Evolutionary conservation across 37 sponge, comb jelly and placozoan species (phyloP).

Genomic region (Geodia barretti): DNA sequence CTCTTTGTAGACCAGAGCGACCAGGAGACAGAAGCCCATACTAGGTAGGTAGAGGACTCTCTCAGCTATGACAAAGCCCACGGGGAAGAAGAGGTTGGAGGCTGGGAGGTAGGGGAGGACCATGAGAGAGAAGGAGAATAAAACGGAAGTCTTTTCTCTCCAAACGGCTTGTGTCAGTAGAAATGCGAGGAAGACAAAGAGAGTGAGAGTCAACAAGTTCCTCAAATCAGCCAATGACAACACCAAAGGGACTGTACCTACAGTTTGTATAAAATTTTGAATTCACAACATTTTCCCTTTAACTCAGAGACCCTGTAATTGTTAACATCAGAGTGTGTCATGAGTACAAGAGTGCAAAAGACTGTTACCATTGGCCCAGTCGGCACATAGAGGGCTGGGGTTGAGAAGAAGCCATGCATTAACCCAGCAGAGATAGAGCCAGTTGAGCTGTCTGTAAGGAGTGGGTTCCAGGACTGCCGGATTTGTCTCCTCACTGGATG

Average conservation of each 20-base stretch:
- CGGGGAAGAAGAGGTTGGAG: slow-evolving; percentile 91
- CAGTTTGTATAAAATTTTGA: no score
- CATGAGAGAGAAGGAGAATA: slow-evolving; percentile 64
- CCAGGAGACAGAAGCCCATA: no score
- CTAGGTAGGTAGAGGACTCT: no score
- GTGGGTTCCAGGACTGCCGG: not conserved
- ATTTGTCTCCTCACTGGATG: no score
- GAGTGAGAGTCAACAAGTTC: slow-evolving; percentile 60
- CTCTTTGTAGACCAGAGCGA: slow-evolving; percentile 80
- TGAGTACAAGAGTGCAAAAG: no score
- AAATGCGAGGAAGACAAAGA: slow-evolving; percentile 19
- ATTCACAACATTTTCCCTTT: no score
- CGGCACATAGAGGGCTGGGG: slow-evolving; percentile 79
- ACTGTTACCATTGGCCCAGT: no score
- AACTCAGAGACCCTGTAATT: no score
- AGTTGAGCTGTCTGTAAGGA: slow-evolving; percentile 82
- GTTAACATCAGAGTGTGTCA: no score
- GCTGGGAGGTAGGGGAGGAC: slow-evolving; percentile 92
- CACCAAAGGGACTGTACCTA: slow-evolving; percentile 81
- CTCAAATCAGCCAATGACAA: slow-evolving; percentile 54
- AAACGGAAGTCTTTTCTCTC: slow-evolving; percentile 4
- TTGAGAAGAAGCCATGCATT: slow-evolving; percentile 71
- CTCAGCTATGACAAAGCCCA: slow-evolving; percentile 87
- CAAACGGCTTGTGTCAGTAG: not conserved
- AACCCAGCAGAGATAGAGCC: slow-evolving; percentile 72